Evolutionary conservation across 2,888 invertebrate genomes (phyloP).

Genomic region (Cantharis rustica): DNA sequence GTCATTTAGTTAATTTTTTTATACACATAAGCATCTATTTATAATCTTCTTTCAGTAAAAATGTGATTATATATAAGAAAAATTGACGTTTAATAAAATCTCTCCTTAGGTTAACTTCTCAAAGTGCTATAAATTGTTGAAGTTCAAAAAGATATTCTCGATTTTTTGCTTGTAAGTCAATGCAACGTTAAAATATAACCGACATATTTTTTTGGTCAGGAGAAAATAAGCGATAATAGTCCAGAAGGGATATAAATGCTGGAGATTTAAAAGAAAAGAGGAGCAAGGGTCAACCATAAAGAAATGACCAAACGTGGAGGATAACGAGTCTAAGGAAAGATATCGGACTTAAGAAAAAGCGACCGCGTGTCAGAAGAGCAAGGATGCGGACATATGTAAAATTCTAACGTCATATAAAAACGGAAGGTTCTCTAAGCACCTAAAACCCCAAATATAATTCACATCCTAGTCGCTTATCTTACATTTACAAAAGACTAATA

Average conservation of each 20-base stretch:
- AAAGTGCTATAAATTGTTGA: not conserved
- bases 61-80: not conserved
- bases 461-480: not conserved
- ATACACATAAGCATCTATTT: not conserved
- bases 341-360: conserved; percentile 39
- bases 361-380: conserved; percentile 33
- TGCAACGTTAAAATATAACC: conserved; percentile 42
- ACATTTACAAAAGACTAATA: not conserved
- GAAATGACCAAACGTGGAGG: conserved; percentile 48
- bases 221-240: conserved; percentile 50
- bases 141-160: not conserved
- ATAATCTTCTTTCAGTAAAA: not conserved
- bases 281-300: conserved; percentile 49
- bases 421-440: conserved; percentile 20
- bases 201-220: conserved; percentile 41
- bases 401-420: conserved; percentile 25
- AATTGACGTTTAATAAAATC: not conserved
- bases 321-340: conserved; percentile 46
- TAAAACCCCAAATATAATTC: conserved; percentile 14
- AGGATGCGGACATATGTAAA: conserved; percentile 31
- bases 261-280: conserved; percentile 48
- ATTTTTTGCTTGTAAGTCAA: conserved; percentile 26
- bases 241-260: conserved; percentile 50
- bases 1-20: not conserved
- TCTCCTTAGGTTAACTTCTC: not conserved